Conservation (phyloP, 1,140 invertebrate genomes). For the Anastatus disparis region DNA sequence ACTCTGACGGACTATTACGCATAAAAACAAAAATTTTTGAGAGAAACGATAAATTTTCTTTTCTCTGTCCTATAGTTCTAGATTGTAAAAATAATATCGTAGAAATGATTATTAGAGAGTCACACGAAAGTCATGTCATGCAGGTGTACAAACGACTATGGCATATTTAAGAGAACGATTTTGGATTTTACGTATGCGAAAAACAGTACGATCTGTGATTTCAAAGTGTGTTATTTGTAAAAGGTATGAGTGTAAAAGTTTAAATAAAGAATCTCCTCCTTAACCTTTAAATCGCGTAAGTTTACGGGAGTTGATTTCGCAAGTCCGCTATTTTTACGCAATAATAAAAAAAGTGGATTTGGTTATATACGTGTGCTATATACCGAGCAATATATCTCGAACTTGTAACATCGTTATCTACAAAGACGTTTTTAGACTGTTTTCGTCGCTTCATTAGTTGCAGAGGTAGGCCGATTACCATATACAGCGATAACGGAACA, state of each 20-base stretch:
- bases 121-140: neutral
- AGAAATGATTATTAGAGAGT: neutral
- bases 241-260: too few species aligned
- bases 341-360: constrained; percentile 32
- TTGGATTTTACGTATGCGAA: too few species aligned
- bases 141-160: too few species aligned
- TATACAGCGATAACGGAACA: too few species aligned
- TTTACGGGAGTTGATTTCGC: constrained; percentile 46
- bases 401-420: constrained; percentile 32
- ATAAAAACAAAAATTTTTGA: too few species aligned
- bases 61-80: too few species aligned
- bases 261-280: constrained; percentile 37
- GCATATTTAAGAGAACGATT: too few species aligned
- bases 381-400: constrained; percentile 44
- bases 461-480: constrained; percentile 46
- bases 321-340: neutral
- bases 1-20: too few species aligned
- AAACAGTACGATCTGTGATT: too few species aligned
- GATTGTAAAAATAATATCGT: too few species aligned
- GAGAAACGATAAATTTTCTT: constrained; percentile 34
- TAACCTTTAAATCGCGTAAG: constrained; percentile 41
- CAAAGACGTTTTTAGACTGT: constrained; percentile 37
- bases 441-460: constrained; percentile 51
- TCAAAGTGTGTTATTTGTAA: too few species aligned
- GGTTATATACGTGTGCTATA: constrained; percentile 44